Evolutionary conservation across 1,140 invertebrate species (phyloP), one percentile per base, ranked within the genome.

Genomic region (Periplaneta americana): DNA sequence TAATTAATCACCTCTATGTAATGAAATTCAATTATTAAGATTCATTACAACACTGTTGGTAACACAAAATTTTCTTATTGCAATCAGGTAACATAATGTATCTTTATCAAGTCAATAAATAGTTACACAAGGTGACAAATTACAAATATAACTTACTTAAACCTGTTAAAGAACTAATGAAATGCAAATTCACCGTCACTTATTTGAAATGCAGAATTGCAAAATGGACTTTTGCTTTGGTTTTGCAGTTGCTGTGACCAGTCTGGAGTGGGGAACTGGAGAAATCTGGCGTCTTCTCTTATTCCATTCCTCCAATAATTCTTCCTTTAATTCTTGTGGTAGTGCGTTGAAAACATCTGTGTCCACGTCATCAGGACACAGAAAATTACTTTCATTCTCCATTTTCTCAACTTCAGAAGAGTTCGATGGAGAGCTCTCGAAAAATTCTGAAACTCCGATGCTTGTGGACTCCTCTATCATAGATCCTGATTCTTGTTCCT

Each of bases 281-380:
- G 48, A 66, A n/a, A 11, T 28, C 28, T 66, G 8, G 11, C 11
- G 8, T 28, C n/a, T 66, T n/a, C 22, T n/a, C 18, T 13, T 78
- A 8, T 22, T 75, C 76, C 81, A 80, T 35, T 18, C 78, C 5
- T 66, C 74, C 10, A 81, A 22, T 4, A 86, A 37, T 80, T 86
- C 85, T 17, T 83, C 34, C 75, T 83, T 74, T 31, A 86, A 80
- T 2, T 85, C 85, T 35, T 32, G 28, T n/a, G 85, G 85, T 11
- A 86, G 79, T 66, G 82, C 79, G n/a, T 75, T 31, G 79, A 84
- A 86, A 9, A 86, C 85, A 57, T 83, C 83, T 34, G 37, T 75
- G 66, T 85, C 85, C 28, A 85, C 81, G 32, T 84, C 83, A 78
- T 48, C 75, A 5, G 84, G 84, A 74, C 82, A 83, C 28, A 35